Base-by-base conservation (phyloP, 2,797 vertebrate genomes). In the Pantherophis vulpinus region DNA sequence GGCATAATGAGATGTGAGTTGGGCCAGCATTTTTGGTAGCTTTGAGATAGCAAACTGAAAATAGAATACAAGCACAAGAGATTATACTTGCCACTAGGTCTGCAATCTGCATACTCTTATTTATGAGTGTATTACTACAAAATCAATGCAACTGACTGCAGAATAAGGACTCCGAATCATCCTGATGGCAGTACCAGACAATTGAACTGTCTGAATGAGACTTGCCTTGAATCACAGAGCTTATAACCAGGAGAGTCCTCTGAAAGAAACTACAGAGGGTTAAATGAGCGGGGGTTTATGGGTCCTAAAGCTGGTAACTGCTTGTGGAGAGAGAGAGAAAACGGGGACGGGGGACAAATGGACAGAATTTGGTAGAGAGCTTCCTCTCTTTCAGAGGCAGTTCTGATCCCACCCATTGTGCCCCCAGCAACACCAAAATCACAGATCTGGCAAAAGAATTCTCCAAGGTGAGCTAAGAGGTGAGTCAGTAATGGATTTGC, bases 361-460 rank as follows among this genome's bases (percentile, higher is more conserved):
- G 86, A 93, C 91, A 70, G 66, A 56, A 91, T 83, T 79, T 0
- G 32, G 66, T 10, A 93, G 56, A 47, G 63, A 91, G 90, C 90
- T 93, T 91, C 66, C 90, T 91, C 86, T 93, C 83, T 93, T 13
- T 32, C 32, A 54, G 42, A 56, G 54, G 14, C 32, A 74, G 90
- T 70, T 88, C 63, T 93, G 58, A 9, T 29, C 14, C 13, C 20
- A 23, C 16, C 7, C 70, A 18, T 16, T 47, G 16, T 18, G 14
- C 23, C 20, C 87, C 58, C 4, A n/a, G 16, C 16, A 86, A 32
- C 16, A 27, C 7, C 66, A 92, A 87, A 87, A 8, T 47, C 10
- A 70, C 29, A 54, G 60, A 79, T 88, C 56, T 90, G 42, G 23
- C n/a, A 61, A 10, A 23, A 32, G 66, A 86, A 29, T 51, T 47